Evolutionary conservation across 2,888 invertebrate genomes (phyloP).

Genomic region (Hartigia nigra): DNA sequence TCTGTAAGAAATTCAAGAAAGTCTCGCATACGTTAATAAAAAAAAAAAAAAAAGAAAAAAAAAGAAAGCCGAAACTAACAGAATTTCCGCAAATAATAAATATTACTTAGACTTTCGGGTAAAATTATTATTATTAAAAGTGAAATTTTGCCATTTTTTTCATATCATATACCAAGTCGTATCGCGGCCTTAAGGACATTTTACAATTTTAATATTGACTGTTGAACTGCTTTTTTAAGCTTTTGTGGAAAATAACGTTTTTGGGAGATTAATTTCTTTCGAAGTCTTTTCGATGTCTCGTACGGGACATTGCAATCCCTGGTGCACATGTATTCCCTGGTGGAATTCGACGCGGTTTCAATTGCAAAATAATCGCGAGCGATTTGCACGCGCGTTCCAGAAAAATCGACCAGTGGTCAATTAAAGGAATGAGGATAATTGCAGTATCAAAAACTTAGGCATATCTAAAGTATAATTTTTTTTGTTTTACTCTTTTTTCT

Average conservation of each 20-base stretch:
- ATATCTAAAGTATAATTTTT: constrained; percentile 6
- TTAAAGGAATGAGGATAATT: constrained; percentile 20
- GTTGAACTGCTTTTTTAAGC: too few species aligned
- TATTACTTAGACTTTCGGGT: too few species aligned
- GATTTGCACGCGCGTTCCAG: background rate
- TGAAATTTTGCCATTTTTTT: background rate
- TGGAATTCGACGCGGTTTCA: background rate
- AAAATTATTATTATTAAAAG: background rate
- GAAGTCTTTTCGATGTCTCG: background rate
- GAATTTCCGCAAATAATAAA: too few species aligned
- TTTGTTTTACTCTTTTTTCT: background rate
- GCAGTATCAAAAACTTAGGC: constrained; percentile 6
- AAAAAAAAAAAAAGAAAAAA: background rate
- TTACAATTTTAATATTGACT: background rate
- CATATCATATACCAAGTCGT: background rate
- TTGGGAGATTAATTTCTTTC: background rate
- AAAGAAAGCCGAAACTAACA: background rate
- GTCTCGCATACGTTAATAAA: background rate
- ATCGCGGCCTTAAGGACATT: too few species aligned
- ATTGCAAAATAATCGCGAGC: background rate
- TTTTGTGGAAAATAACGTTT: too few species aligned
- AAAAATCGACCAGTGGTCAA: constrained; percentile 5
- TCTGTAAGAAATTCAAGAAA: background rate
- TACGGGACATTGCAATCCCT: background rate
- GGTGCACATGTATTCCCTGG: background rate